Percentiles rank a stretch among this genome's conserved stretches.
Evolutionary conservation across 2,113 vertebrate genomes (phyloP).

Genomic region (Ceuthmochares aereus): DNA sequence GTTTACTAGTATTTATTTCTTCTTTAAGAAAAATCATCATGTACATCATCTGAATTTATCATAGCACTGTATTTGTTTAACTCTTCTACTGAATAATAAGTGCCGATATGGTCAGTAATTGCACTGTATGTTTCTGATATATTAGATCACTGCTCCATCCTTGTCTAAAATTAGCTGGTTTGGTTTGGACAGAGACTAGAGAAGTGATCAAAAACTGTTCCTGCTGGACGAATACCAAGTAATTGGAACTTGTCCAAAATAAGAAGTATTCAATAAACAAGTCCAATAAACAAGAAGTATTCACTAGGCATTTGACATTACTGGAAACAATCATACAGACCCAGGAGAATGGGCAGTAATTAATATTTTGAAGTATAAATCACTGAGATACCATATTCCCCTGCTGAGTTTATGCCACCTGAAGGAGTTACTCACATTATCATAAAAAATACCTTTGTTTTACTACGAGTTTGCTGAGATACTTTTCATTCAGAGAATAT

Average conservation of each 20-base stretch:
- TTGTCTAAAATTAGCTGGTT: background rate
- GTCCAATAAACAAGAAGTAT: background rate
- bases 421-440: background rate
- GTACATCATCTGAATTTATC: background rate
- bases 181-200: constrained; percentile 26
- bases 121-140: background rate
- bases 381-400: constrained; percentile 1
- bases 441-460: background rate
- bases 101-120: background rate
- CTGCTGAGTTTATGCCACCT: background rate
- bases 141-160: background rate
- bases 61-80: background rate
- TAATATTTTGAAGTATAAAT: constrained; percentile 1
- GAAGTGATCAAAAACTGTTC: background rate
- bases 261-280: no score
- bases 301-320: background rate
- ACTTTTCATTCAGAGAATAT: background rate
- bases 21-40: background rate
- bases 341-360: constrained; percentile 1
- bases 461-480: background rate
- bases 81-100: background rate
- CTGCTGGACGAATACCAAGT: background rate
- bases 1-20: background rate
- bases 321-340: constrained; percentile 5
- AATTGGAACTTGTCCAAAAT: background rate